A percentile compares a stretch with the other conserved stretches of the same genome.
Evolutionary conservation across 1,140 invertebrate genomes (phyloP).

Genomic region (Nephotettix cincticeps): DNA sequence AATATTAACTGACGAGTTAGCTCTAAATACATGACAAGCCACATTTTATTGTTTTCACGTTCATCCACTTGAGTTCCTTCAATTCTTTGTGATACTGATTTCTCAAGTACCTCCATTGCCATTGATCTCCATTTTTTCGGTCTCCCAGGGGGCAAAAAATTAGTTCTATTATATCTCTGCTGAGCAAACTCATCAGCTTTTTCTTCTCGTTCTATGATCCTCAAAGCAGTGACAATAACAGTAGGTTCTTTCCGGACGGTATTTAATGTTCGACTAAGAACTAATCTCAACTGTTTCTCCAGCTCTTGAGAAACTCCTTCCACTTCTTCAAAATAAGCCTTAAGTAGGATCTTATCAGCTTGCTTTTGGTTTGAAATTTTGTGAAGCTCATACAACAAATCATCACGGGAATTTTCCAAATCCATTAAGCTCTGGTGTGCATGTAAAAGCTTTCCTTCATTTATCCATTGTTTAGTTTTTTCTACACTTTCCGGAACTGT

Average conservation of each 20-base stretch:
- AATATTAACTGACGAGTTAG: constrained; percentile 84
- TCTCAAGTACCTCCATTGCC: constrained; percentile 79
- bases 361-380: constrained; percentile 88
- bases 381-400: constrained; percentile 91
- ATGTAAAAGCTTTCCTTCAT: constrained; percentile 91
- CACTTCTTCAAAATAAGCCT: constrained; percentile 95
- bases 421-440: constrained; percentile 84
- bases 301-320: constrained; percentile 87
- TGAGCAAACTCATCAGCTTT: constrained; percentile 81
- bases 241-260: constrained; percentile 94
- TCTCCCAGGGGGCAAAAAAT: constrained; percentile 89
- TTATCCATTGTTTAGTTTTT: constrained; percentile 91
- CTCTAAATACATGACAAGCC: constrained; percentile 77
- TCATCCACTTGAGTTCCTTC: constrained; percentile 93
- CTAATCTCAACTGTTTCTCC: constrained; percentile 88
- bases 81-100: constrained; percentile 78
- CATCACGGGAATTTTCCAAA: constrained; percentile 94
- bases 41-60: constrained; percentile 88
- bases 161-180: constrained; percentile 73
- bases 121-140: constrained; percentile 92
- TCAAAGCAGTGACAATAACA: constrained; percentile 91
- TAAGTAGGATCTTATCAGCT: constrained; percentile 87
- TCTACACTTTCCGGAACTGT: constrained; percentile 95
- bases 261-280: constrained; percentile 87
- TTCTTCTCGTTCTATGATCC: constrained; percentile 97